phyloP scores from a whole-genome alignment of 2,888 invertebrate genomes.

The Phalangium opilio region DNA sequence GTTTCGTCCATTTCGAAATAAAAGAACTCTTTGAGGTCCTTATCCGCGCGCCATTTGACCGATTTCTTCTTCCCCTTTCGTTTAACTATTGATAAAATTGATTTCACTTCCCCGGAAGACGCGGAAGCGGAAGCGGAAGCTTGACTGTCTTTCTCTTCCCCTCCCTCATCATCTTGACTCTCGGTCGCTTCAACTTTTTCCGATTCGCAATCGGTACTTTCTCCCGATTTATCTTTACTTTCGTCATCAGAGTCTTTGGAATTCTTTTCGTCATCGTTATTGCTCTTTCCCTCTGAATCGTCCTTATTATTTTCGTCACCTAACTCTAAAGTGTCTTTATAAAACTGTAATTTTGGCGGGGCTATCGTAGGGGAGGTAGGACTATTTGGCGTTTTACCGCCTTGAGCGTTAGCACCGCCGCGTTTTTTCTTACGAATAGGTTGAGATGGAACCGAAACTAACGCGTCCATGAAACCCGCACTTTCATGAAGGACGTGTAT shows the following conservation, averaged over 20 bases:
- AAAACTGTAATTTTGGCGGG: constrained; percentile 48
- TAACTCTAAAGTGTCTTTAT: constrained; percentile 74
- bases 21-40: constrained; percentile 60
- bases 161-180: constrained; percentile 30
- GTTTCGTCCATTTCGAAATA: constrained; percentile 92
- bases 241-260: neutral
- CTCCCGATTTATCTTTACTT: no score
- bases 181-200: constrained; percentile 18
- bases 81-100: constrained; percentile 13
- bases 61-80: constrained; percentile 12
- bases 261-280: constrained; percentile 8
- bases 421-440: constrained; percentile 19
- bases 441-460: constrained; percentile 54
- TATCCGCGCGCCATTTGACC: constrained; percentile 46
- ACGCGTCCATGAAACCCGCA: constrained; percentile 82
- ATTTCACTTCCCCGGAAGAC: constrained; percentile 2
- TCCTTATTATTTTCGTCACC: constrained; percentile 23
- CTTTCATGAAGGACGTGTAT: constrained; percentile 54
- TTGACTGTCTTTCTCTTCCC: constrained; percentile 22
- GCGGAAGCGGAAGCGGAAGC: no score
- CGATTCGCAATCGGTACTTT: no score
- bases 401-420: constrained; percentile 7
- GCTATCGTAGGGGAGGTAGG: constrained; percentile 53
- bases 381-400: constrained; percentile 42
- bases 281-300: constrained; percentile 13